Evolutionary conservation across 2,888 invertebrate species (phyloP), one percentile per base, ranked within the genome.

Genomic region (Phyllotreta cruciferae): DNA sequence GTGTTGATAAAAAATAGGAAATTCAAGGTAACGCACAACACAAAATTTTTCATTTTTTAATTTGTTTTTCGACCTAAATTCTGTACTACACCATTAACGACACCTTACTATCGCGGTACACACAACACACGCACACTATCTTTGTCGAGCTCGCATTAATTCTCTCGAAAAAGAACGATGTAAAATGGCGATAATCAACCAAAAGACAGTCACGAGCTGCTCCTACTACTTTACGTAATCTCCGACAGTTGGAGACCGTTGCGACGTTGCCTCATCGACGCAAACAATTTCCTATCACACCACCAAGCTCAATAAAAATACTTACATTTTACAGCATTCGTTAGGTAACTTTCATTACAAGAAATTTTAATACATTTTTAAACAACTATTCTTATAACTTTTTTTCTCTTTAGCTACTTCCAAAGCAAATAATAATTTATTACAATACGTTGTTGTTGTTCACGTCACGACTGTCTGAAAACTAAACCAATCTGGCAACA

Each of bases 181-280:
- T 73, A 77, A 77, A 77, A 77, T 76, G 76, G 77, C 77, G 76
- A 74, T 75, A 73, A 73, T 73, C 75, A 73, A 69, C 73, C 74
- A 74, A 54, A 73, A 75, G 74, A 75, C 74, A 75, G 74, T 77
- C 77, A 77, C 77, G 77, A 76, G 77, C 74, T 71, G 68, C 37
- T 24, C 24, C 75, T 75, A 74, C 56, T 71, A 73, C 73, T 77
- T 77, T 77, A 77, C 75, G 77, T 77, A 77, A 77, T 72, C 73
- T 70, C 74, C 73, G 70, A 68, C 70, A 73, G 71, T 70, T 65
- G 66, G 57, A 38, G 13, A 47, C 11, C 10, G 37, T 55, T 69
- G 70, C 60, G 7, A 37, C 11, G 60, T 60, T 60, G 60, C 44
- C 60, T 8, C 6, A 11, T n/a, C 14, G 6, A 10, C 9, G 1